Conservation (phyloP, 2,113 vertebrate species). For the Acrocephalus arundinaceus region DNA sequence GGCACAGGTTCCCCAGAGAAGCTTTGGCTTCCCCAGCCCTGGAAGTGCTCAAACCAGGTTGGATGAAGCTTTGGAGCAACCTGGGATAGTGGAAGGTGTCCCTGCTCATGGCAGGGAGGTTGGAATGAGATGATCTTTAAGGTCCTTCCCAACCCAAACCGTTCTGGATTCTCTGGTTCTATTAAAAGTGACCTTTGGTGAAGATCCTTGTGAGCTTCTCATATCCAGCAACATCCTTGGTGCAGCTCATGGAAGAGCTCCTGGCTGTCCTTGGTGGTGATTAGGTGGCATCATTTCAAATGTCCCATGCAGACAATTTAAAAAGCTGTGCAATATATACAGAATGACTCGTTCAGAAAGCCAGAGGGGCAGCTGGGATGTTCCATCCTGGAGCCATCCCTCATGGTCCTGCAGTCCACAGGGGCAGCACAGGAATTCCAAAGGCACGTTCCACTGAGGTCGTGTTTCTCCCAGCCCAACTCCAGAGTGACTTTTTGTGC, state of each 20-base stretch:
- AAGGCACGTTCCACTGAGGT: neutral
- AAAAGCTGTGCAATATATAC: accelerated
- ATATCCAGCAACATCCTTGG: neutral
- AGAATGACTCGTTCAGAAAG: neutral
- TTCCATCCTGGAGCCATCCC: neutral
- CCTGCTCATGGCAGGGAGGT: neutral
- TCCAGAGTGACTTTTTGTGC: neutral
- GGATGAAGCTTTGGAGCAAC: neutral
- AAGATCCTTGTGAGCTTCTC: neutral
- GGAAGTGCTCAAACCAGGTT: neutral
- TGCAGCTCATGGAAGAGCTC: neutral
- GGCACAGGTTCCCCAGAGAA: neutral
- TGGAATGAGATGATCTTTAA: neutral
- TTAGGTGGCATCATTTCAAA: neutral
- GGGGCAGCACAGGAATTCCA: neutral
- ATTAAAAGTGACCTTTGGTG: neutral
- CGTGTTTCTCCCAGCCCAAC: neutral
- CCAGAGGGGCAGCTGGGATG: neutral
- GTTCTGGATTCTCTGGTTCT: neutral
- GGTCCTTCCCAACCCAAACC: neutral
- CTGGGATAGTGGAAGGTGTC: neutral
- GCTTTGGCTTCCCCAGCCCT: neutral
- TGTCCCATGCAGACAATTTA: neutral
- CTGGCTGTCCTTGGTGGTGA: neutral
- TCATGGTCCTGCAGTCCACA: neutral